phyloP scores from a whole-genome alignment of 1,140 invertebrate genomes.

The Bradysia coprophila region DNA sequence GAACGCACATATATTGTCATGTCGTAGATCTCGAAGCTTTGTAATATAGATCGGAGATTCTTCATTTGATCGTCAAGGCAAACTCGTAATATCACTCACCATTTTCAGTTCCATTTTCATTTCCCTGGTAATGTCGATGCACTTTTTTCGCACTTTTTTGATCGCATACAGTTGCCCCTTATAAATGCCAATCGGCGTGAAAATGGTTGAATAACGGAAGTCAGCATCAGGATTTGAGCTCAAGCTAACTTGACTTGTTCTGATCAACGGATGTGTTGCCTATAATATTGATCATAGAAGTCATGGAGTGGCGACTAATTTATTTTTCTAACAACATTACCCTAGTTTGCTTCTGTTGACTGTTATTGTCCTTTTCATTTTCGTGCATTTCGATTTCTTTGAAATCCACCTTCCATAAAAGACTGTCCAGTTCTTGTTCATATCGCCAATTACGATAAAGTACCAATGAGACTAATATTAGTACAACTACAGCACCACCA shows the following conservation, averaged over 20 bases:
- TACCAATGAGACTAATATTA: slow-evolving; percentile 46
- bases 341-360: slow-evolving; percentile 27
- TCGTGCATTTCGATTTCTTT: slow-evolving; percentile 61
- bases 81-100: slow-evolving; percentile 33
- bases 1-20: slow-evolving; percentile 83
- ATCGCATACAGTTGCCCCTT: slow-evolving; percentile 68
- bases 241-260: slow-evolving; percentile 69
- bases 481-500: slow-evolving; percentile 48
- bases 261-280: slow-evolving; percentile 38
- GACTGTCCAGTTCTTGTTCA: slow-evolving; percentile 83
- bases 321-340: too few species aligned
- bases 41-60: slow-evolving; percentile 9
- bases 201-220: slow-evolving; percentile 70
- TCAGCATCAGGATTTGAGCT: slow-evolving; percentile 72
- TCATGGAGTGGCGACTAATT: too few species aligned
- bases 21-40: slow-evolving; percentile 73
- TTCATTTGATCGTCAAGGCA: background rate
- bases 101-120: slow-evolving; percentile 93
- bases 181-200: slow-evolving; percentile 76
- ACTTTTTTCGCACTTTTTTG: slow-evolving; percentile 67
- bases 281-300: too few species aligned
- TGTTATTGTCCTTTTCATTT: slow-evolving; percentile 22
- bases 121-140: slow-evolving; percentile 72
- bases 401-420: slow-evolving; percentile 92
- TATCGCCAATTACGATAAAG: slow-evolving; percentile 83